These are phyloP conservation scores for Achroia grisella DNA, from an alignment of 1,140 invertebrate species.

Conservation along the genomic window DNA sequence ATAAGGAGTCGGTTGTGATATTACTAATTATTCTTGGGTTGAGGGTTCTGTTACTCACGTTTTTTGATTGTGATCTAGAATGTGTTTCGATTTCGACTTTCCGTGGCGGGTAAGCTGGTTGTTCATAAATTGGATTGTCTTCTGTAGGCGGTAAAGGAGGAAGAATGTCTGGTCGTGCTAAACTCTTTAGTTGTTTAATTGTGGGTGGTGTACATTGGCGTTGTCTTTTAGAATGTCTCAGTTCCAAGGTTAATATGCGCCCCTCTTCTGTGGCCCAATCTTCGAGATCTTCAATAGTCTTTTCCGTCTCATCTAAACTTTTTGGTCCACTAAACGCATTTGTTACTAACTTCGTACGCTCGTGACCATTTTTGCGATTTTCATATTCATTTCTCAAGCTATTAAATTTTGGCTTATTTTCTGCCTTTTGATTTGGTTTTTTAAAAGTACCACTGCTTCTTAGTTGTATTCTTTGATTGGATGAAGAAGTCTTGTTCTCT, in stretches of 20 bases:
- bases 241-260: conserved; percentile 76
- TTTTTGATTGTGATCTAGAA: conserved; percentile 76
- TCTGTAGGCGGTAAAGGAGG: conserved; percentile 76
- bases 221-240: conserved; percentile 81
- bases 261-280: conserved; percentile 72
- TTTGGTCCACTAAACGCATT: conserved; percentile 35
- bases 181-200: conserved; percentile 56
- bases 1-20: conserved; percentile 29
- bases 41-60: conserved; percentile 76
- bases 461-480: conserved; percentile 70
- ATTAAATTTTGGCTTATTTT: conserved; percentile 73
- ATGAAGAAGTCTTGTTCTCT: conserved; percentile 75
- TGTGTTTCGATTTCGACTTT: conserved; percentile 66
- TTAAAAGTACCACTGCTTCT: conserved; percentile 77
- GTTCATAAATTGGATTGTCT: conserved; percentile 74
- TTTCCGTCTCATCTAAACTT: conserved; percentile 33
- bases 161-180: conserved; percentile 78
- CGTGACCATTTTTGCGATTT: conserved; percentile 65
- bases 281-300: conserved; percentile 34
- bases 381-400: conserved; percentile 84
- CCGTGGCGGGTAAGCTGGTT: conserved; percentile 74
- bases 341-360: conserved; percentile 32
- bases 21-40: conserved; percentile 54
- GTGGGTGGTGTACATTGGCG: conserved; percentile 71
- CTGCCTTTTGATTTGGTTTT: conserved; percentile 55